Evolutionary conservation across 2,888 invertebrate genomes (phyloP), one percentile per base, ranked within the genome.

Genomic region (Ormyrus rosae): DNA sequence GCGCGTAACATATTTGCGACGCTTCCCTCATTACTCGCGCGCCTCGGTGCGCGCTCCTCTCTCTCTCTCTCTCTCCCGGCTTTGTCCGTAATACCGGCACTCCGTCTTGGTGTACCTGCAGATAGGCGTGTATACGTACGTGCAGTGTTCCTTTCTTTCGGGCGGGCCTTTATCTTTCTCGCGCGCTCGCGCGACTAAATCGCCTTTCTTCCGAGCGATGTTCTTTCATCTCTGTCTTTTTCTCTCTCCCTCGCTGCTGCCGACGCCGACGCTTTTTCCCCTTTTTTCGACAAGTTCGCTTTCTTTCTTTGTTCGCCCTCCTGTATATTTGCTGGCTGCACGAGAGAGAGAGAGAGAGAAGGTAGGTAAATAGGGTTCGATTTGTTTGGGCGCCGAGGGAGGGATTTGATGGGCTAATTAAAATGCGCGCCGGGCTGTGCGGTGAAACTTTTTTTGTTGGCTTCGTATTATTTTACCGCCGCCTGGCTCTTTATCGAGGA

Each of bases 1-100:
- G 46, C 53, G 45, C 63, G n/a, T 77, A 67, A 74, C 58, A 55
- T 67, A 74, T 74, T 74, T 74, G 65, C 74, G 45, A 58, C 64
- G 77, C 58, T 68, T 58, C 65, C 58, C 70, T 68, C 70, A 34
- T 67, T 75, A 50, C 60, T 60, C 60, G 9, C 34, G 50, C 19
- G 55, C 63, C 56, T 34, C 53, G 55, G 45, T 10, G 19, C 19
- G 19, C 19, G 19, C 19, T 19, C 1, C 19, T 19, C 4, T 6
- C 53, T 45, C 53, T 58, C 6, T 9, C 68, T 5, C 53, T n/a
- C 50, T 5, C 53, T 13, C 55, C 11, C 63, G 5, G 51, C 68
- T 68, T 61, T 76, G 69, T 63, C 34, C 60, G 55, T 69, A 69
- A 76, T 69, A 69, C 61, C 48, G 61, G 58, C 56, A 70, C 70